These are phyloP conservation scores for Morone saxatilis DNA, from an alignment of 2,113 vertebrate genomes.

Conservation along the genomic window DNA sequence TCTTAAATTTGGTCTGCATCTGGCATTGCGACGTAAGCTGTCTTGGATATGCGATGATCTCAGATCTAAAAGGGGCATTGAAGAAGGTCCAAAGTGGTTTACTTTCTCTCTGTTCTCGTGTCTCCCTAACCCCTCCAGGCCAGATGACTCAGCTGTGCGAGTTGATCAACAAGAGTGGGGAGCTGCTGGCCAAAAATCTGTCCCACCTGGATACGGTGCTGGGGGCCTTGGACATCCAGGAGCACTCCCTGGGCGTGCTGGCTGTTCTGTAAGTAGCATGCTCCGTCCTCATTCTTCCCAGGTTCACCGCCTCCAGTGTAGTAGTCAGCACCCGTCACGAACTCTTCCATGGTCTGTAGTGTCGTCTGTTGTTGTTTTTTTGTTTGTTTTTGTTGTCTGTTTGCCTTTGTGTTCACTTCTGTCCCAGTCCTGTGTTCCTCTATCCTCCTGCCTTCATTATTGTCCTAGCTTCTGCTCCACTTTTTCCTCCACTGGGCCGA, in stretches of 20 bases:
- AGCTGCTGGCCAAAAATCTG: conserved; percentile 97
- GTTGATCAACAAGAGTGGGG: conserved; percentile 99
- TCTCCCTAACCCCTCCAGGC: conserved; percentile 81
- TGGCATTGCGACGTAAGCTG: not conserved
- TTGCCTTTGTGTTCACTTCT: not conserved
- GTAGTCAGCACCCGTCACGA: not conserved
- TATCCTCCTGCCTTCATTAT: not conserved
- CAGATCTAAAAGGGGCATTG: fast-evolving
- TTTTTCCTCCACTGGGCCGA: not conserved
- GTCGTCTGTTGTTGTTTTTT: not conserved
- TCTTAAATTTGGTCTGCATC: not conserved
- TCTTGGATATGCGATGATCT: not conserved
- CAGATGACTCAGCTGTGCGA: conserved; percentile 99
- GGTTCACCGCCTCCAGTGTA: not conserved
- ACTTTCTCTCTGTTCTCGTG: not conserved
- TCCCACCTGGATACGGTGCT: conserved; percentile 99
- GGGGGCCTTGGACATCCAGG: conserved; percentile 97
- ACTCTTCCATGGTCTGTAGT: not conserved
- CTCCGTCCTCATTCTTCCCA: not conserved
- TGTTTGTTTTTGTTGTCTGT: not conserved
- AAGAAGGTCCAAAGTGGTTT: not conserved
- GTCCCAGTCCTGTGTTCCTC: not conserved
- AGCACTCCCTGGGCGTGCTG: conserved; percentile 96
- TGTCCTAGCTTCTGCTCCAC: not conserved
- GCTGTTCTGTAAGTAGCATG: conserved; percentile 93